Evolutionary conservation across 1,140 invertebrate genomes (phyloP), one percentile per base, ranked within the genome.

Genomic region (Apis dorsata): DNA sequence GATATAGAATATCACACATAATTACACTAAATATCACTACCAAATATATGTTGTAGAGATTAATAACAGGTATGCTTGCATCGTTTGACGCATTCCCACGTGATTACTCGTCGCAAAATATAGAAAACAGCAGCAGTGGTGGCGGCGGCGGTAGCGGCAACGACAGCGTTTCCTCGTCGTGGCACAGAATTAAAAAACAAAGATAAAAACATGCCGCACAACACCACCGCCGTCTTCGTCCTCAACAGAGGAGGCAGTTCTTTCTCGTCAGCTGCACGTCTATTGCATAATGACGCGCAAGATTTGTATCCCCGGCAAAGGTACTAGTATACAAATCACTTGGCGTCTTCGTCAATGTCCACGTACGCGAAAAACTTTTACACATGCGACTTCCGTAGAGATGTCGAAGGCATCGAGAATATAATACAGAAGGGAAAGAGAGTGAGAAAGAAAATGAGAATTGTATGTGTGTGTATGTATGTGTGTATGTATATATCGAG

Each of bases 221-320:
- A 34, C 85, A 74, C 71, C 79, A 78, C 74, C 74, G 70, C 75
- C 70, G 81, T 77, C 69, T 63, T 78, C 79, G 72, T 86, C 72
- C 59, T 78, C 63, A 65, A 34, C 60, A 55, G n/a, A 76, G 60
- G 68, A 53, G 77, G 55, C 72, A 76, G 24, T 66, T 68, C 65
- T 69, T 70, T 84, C 69, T 74, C 34, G 77, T 84, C 82, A 51
- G 49, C 63, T 77, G 75, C 53, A 82, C 63, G 51, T 83, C 80
- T 89, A 84, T 91, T 91, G 90, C 90, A 91, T 91, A 91, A 91
- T 91, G 86, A 90, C 85, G 88, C 86, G 89, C 83, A 90, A 90
- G 84, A 85, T 84, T 85, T 63, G 69, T 72, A 71, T 87, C 74
- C 57, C 55, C 81, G 59, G 76, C 34, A 24, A 83, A 63, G 51